phyloP scores from a whole-genome alignment of 2,113 vertebrate genomes.

The Puntigrus tetrazona region DNA sequence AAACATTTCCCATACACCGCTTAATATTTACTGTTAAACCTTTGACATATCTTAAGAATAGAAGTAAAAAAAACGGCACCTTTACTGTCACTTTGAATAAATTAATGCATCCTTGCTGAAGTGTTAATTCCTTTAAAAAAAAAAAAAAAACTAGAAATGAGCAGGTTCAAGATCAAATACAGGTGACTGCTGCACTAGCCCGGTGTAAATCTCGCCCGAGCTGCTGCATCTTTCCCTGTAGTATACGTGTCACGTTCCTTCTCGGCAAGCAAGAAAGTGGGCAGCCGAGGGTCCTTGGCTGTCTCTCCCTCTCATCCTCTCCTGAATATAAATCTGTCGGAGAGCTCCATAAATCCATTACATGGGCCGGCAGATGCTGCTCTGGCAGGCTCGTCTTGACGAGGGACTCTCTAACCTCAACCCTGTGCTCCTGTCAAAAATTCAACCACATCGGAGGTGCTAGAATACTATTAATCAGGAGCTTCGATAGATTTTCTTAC shows the following conservation, averaged over 20 bases:
- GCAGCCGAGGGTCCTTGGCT: constrained; percentile 57
- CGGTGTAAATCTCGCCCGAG: constrained; percentile 30
- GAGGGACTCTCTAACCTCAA: constrained; percentile 40
- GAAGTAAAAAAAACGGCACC: not conserved
- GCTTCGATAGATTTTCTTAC: constrained; percentile 11
- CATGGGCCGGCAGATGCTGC: constrained; percentile 31
- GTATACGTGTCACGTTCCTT: constrained; percentile 47
- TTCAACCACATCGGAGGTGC: constrained; percentile 14
- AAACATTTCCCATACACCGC: not conserved
- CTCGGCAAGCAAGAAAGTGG: constrained; percentile 45
- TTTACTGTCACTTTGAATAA: not conserved
- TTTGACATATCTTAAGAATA: too few relatives aligned
- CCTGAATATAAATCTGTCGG: constrained; percentile 51
- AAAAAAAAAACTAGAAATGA: not conserved
- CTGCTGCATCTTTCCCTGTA: constrained; percentile 26
- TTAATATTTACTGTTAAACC: too few relatives aligned
- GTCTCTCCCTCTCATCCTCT: constrained; percentile 45
- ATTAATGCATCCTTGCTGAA: not conserved
- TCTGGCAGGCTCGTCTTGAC: constrained; percentile 46
- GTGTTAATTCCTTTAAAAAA: not conserved
- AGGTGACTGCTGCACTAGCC: constrained; percentile 14
- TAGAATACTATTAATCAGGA: constrained; percentile 22
- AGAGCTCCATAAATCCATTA: constrained; percentile 53
- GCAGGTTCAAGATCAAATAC: constrained; percentile 29
- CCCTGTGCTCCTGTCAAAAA: constrained; percentile 36